Conservation (phyloP, 2,888 invertebrate genomes). For the Catonia carolina region DNA sequence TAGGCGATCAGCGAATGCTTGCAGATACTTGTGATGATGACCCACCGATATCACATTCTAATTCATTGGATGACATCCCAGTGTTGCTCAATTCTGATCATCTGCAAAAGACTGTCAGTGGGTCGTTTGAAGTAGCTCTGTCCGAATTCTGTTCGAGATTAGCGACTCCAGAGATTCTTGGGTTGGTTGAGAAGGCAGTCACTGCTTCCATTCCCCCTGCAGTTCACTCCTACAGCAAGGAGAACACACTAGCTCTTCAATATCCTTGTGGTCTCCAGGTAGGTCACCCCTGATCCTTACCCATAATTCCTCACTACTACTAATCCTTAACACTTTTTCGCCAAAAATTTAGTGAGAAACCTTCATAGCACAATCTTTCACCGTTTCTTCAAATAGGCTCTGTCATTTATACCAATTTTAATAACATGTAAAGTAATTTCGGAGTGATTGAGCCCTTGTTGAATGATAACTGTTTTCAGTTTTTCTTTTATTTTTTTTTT, state of each 20-base stretch:
- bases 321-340: too few species aligned
- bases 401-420: too few species aligned
- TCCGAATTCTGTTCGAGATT: slow-evolving; percentile 74
- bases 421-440: too few species aligned
- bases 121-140: slow-evolving; percentile 48
- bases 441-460: too few species aligned
- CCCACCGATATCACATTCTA: slow-evolving; percentile 55
- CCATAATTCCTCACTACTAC: too few species aligned
- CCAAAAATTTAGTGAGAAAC: too few species aligned
- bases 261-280: slow-evolving; percentile 73
- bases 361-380: too few species aligned
- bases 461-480: too few species aligned
- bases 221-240: slow-evolving; percentile 32
- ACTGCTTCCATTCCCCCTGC: slow-evolving; percentile 46
- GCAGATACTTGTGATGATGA: slow-evolving; percentile 68
- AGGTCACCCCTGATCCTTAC: neutral
- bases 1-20: slow-evolving; percentile 74
- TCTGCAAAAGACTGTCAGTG: slow-evolving; percentile 41
- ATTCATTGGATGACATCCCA: slow-evolving; percentile 52
- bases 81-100: slow-evolving; percentile 21
- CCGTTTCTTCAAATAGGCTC: too few species aligned
- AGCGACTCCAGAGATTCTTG: slow-evolving; percentile 71
- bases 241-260: slow-evolving; percentile 54
- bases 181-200: slow-evolving; percentile 70
- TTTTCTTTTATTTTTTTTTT: too few species aligned